Evolutionary conservation across 2,113 vertebrate species (phyloP), one percentile per base, ranked within the genome.

Genomic region (Microcebus murinus): DNA sequence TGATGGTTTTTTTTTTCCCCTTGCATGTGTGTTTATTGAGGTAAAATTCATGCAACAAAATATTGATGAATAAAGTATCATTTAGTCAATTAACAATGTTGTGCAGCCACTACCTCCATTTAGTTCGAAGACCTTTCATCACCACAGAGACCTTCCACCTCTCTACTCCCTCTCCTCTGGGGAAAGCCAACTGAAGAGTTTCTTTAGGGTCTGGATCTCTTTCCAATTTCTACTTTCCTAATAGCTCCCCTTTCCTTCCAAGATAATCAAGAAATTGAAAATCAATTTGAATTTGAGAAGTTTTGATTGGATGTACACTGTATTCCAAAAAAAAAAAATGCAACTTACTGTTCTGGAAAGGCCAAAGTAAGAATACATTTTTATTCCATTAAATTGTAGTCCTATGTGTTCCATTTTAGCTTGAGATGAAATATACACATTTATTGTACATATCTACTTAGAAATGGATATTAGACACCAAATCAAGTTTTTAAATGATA

Each of bases 161-260:
- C 27, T 12, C 61, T 63, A 61, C 25, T n/a, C 42, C 29, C 70
- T 92, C 86, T 92, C 73, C 50, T 82, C 57, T 70, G 71, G 81
- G 81, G 45, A 95, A 80, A 70, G 55, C 70, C 59, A 52, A 94
- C 31, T 13, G 5, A 17, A 84, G 31, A 90, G 36, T 48, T 95
- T 92, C 65, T 81, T 83, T 67, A n/a, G 25, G 2, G 14, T 90
- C 18, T 17, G 10, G 45, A 67, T 95, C 18, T 88, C 80, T 92
- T 92, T 90, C 36, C 59, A 91, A 36, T 93, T 77, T 89, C 36
- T 79, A 71, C 27, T 73, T 42, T 79, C 34, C 79, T 76, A 96
- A 87, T 45, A 87, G n/a, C 65, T 76, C 23, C 4, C 34, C 10
- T 71, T 91, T 61, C 29, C 95, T 89, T 48, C 52, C 79, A 87